phyloP scores from a whole-genome alignment of 53 echinoderm and acorn worm genomes.

The Zoroaster sp. region DNA sequence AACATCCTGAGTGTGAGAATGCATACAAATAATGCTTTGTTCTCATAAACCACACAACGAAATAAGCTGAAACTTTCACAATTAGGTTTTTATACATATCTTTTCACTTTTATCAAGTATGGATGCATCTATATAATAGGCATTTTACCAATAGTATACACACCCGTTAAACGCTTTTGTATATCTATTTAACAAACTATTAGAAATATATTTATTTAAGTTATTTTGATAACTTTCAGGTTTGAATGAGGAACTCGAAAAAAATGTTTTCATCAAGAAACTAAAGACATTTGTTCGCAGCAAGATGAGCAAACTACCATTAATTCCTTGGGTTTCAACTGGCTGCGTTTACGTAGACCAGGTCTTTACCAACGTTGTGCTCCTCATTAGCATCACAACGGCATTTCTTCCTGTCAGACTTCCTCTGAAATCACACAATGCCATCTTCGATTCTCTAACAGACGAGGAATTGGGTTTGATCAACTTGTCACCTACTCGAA shows the following conservation, averaged over 20 bases:
- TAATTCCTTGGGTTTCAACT: slow-evolving; percentile 62
- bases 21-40: no score
- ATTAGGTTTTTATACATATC: no score
- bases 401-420: slow-evolving; percentile 50
- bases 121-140: no score
- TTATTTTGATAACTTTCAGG: not conserved
- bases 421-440: slow-evolving; percentile 25
- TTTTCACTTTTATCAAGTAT: no score
- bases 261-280: not conserved
- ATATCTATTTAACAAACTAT: not conserved
- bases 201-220: not conserved
- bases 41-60: no score
- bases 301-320: slow-evolving; percentile 55
- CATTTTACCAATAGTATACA: no score
- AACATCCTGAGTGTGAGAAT: no score
- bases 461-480: not conserved
- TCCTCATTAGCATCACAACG: slow-evolving; percentile 51
- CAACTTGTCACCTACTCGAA: slow-evolving; percentile 12
- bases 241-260: not conserved
- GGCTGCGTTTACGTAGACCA: slow-evolving; percentile 27
- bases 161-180: no score
- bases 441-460: slow-evolving; percentile 27
- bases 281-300: slow-evolving; percentile 22
- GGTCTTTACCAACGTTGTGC: slow-evolving; percentile 67
- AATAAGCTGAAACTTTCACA: no score